phyloP scores from a whole-genome alignment of 2,888 invertebrate genomes.

The Polylopha cassiicola region DNA sequence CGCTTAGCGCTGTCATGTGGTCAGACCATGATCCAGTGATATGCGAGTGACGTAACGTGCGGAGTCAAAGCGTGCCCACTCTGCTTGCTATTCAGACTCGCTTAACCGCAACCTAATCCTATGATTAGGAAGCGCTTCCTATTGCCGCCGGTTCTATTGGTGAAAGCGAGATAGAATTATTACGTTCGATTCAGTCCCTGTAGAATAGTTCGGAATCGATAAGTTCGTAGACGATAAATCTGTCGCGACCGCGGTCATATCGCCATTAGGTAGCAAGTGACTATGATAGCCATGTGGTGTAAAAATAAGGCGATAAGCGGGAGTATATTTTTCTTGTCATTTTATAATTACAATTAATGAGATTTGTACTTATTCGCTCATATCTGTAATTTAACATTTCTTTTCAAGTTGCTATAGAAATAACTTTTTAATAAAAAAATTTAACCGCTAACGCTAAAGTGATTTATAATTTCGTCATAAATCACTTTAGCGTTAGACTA shows the following conservation, averaged over 20 bases:
- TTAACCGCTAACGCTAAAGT: too few relatives aligned
- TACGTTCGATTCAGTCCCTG: conserved; percentile 19
- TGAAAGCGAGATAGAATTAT: conserved; percentile 22
- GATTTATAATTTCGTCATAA: too few relatives aligned
- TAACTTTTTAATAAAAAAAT: too few relatives aligned
- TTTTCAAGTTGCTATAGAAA: too few relatives aligned
- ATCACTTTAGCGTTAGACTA: too few relatives aligned
- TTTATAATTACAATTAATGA: too few relatives aligned
- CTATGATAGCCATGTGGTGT: conserved; percentile 10
- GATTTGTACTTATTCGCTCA: too few relatives aligned
- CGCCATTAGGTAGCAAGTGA: conserved; percentile 18
- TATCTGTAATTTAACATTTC: too few relatives aligned
- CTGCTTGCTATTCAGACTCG: conserved; percentile 8
- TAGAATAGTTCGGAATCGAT: conserved; percentile 18
- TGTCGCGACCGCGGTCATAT: conserved; percentile 18
- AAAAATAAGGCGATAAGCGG: conserved; percentile 4
- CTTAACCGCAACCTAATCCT: conserved; percentile 18
- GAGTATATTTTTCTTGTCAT: too few relatives aligned
- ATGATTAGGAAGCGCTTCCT: conserved; percentile 18
- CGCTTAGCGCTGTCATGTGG: not conserved
- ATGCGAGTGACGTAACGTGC: conserved; percentile 4
- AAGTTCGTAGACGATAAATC: conserved; percentile 18
- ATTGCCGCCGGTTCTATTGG: conserved; percentile 15
- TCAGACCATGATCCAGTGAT: conserved; percentile 1
- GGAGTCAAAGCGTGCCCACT: conserved; percentile 14